Percentiles rank a stretch among this genome's conserved stretches.
phyloP scores from a whole-genome alignment of 2,888 invertebrate genomes.

The Bibio marci region DNA sequence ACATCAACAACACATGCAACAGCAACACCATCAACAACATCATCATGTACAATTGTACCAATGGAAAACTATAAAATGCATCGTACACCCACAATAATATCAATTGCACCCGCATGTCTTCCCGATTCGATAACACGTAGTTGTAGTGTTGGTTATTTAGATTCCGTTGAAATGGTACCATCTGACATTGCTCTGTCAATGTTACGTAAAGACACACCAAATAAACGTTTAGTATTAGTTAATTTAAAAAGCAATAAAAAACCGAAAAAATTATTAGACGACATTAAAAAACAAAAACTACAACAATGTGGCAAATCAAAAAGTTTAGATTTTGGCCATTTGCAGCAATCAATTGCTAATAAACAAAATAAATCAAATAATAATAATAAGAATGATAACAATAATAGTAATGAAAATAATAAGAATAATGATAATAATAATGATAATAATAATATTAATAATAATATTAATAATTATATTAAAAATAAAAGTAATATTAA shows the following conservation, averaged over 20 bases:
- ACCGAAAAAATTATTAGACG: conserved; percentile 18
- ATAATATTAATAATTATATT: conserved; percentile 10
- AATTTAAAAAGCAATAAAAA: conserved; percentile 41
- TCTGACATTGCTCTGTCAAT: conserved; percentile 56
- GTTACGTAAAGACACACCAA: conserved; percentile 53
- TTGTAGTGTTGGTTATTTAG: conserved; percentile 77
- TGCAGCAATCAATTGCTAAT: conserved; percentile 27
- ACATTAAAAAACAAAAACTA: conserved; percentile 23
- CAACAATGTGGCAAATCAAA: conserved; percentile 39
- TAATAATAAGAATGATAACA: not conserved
- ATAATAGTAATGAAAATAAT: conserved; percentile 4
- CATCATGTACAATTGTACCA: conserved; percentile 4
- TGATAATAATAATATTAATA: conserved; percentile 15
- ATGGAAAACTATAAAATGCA: conserved; percentile 13
- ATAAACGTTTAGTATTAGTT: conserved; percentile 55
- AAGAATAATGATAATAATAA: not conserved
- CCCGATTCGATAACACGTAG: conserved; percentile 62
- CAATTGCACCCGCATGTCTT: conserved; percentile 40
- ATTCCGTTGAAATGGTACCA: conserved; percentile 61
- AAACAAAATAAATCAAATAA: conserved; percentile 1
- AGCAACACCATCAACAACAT: conserved; percentile 14
- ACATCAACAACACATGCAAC: conserved; percentile 20
- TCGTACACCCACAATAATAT: conserved; percentile 43
- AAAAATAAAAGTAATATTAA: conserved; percentile 3
- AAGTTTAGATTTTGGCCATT: conserved; percentile 71